Evolutionary conservation across 2,888 invertebrate genomes (phyloP), one percentile per base, ranked within the genome.

Genomic region (Steinernema scapterisci): DNA sequence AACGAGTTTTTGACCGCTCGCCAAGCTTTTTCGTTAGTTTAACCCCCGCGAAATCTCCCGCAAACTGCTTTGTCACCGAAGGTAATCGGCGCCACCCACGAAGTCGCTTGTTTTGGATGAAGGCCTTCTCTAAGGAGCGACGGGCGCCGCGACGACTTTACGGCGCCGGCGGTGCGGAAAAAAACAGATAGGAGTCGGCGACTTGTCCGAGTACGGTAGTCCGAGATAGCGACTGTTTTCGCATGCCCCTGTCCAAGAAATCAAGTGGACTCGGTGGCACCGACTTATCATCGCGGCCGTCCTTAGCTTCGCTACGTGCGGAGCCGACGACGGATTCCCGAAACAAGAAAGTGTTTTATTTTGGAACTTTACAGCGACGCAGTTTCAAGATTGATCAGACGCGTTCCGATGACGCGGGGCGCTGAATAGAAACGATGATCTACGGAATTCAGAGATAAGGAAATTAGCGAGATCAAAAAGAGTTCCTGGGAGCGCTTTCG

Each of bases 101-200:
- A 19, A 25, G 54, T 25, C 13, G 54, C 54, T 25, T 54, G 23
- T 11, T 25, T 19, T 25, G 23, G 23, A 21, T 48, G 6, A 48
- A 5, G 54, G 7, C 11, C 21, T 25, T 3, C 54, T 54, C 13
- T 25, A 25, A 9, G 38, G 38, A 38, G 38, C 9, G 38, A n/a
- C n/a, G n/a, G 51, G 25, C 54, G 25, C 16, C 54, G 13, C 5
- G 5, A 25, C 54, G 48, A 23, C 54, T 13, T 25, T 6, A 25
- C 25, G 54, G 54, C 54, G 54, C 54, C 54, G 54, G 25, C 21
- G 54, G 54, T 5, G 54, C 54, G 21, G 23, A 3, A 19, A 19
- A 63, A 63, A 63, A 63, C 63, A 63, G 7, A 27, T 31, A 63
- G 63, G 63, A 63, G 31, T 7, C 6, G 7, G 48, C 48, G 48